Conservation (phyloP, 2,888 invertebrate species). For the Gasteruption jaculator region DNA sequence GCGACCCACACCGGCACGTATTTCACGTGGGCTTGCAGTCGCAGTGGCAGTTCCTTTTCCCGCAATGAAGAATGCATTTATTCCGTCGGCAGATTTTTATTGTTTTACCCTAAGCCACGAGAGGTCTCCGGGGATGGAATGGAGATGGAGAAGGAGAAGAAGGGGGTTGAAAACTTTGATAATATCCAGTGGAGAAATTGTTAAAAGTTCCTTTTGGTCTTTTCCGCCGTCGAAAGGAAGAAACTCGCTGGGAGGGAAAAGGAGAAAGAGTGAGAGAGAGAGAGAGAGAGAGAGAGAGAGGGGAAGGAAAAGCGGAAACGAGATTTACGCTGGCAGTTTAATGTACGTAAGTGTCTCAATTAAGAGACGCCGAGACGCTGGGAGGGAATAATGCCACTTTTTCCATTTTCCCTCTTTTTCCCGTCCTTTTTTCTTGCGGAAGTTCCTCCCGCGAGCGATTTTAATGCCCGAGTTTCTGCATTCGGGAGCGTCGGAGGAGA, state of each 20-base stretch:
- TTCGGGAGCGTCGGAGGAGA: no score
- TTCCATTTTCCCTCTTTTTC: no score
- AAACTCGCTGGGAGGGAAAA: constrained; percentile 15
- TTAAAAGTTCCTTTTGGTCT: constrained; percentile 3
- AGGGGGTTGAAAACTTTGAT: constrained; percentile 34
- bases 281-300: not conserved
- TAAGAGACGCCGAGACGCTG: no score
- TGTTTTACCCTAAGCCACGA: constrained; percentile 24
- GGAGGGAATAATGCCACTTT: no score
- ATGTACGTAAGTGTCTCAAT: no score
- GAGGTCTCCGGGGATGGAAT: not conserved
- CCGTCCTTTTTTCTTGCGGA: no score
- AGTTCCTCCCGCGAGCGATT: no score
- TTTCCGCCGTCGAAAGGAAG: constrained; percentile 18
- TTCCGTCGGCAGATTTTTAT: constrained; percentile 36
- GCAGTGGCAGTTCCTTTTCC: constrained; percentile 31
- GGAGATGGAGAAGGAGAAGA: constrained; percentile 6
- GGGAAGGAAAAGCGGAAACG: constrained; percentile 2
- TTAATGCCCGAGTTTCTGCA: no score
- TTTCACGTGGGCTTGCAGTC: no score
- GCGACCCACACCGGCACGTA: no score
- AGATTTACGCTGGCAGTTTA: no score
- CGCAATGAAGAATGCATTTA: constrained; percentile 39
- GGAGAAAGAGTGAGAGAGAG: constrained; percentile 17
- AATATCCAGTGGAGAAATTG: constrained; percentile 33